Evolutionary conservation across 1,140 invertebrate species (phyloP), one percentile per base, ranked within the genome.

Genomic region (Drosophila busckii): DNA sequence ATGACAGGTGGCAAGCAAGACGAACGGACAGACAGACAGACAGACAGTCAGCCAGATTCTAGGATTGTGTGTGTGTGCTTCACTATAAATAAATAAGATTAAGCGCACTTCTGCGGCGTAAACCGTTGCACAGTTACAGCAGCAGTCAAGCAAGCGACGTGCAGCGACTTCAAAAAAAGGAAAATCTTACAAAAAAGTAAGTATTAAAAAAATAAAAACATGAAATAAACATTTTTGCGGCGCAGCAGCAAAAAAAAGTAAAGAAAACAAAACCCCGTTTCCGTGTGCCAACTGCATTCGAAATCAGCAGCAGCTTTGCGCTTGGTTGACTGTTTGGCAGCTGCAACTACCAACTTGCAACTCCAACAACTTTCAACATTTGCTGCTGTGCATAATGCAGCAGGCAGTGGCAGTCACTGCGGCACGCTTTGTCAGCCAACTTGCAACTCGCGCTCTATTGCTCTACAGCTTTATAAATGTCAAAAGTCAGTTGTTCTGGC

Each of bases 61-160:
- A 20, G 40, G 5, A 7, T 12, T 29, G 3, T 12, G 26, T 31
- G 3, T 40, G 23, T 44, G 41, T 34, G 32, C 8, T 7, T 29
- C 44, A 42, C 54, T 55, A 78, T 78, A 78, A 80, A 80, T 80
- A 80, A 80, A 82, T 80, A 80, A 80, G 75, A 80, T 80, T 82
- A 80, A 80, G 73, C 69, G 46, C 42, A 60, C 73, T 82, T 62
- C 35, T 56, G 56, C 4, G 53, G 34, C 23, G 23, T 38, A 25
- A 29, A 26, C 13, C 16, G 37, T 37, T 19, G 20, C 22, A 23
- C 49, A 22, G 12, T n/a, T 19, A 17, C 44, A 41, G 6, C 60
- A 50, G 10, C 40, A 28, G 20, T 50, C 15, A 26, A 31, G 45
- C 73, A 56, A 70, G 68, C 71, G 61, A 82, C 73, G 75, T 82